Percentiles rank a stretch among this genome's conserved stretches.
Evolutionary conservation across 2,797 vertebrate species (phyloP).

Genomic region (Sciurus vulgaris): DNA sequence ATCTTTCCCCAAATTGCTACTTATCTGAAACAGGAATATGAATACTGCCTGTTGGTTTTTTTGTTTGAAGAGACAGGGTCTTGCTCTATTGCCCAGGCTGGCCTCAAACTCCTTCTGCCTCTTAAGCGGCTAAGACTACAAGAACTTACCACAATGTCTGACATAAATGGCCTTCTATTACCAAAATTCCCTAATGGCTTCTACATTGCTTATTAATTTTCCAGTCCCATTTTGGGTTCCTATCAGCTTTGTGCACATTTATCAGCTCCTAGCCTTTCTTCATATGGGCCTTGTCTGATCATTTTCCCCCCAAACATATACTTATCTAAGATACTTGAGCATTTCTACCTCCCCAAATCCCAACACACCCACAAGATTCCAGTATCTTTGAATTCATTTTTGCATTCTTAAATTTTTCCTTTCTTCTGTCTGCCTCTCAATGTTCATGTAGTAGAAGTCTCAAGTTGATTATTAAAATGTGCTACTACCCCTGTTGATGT

Average conservation of each 20-base stretch:
- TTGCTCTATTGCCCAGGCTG: background rate
- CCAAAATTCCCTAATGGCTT: background rate
- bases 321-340: background rate
- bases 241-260: background rate
- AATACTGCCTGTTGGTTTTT: background rate
- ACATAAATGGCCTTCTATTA: background rate
- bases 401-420: background rate
- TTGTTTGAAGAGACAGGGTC: background rate
- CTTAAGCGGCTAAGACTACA: background rate
- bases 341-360: background rate
- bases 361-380: background rate
- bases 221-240: background rate
- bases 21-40: background rate
- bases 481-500: background rate
- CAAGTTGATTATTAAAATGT: background rate
- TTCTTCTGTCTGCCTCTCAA: background rate
- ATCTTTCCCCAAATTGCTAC: background rate
- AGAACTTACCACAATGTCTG: background rate
- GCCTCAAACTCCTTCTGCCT: background rate
- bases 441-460: background rate
- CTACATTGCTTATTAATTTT: background rate
- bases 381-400: background rate
- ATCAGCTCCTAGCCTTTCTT: background rate
- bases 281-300: background rate
- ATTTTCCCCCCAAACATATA: background rate